Evolutionary conservation across 2,797 vertebrate genomes (phyloP).

Genomic region (Channa striata): DNA sequence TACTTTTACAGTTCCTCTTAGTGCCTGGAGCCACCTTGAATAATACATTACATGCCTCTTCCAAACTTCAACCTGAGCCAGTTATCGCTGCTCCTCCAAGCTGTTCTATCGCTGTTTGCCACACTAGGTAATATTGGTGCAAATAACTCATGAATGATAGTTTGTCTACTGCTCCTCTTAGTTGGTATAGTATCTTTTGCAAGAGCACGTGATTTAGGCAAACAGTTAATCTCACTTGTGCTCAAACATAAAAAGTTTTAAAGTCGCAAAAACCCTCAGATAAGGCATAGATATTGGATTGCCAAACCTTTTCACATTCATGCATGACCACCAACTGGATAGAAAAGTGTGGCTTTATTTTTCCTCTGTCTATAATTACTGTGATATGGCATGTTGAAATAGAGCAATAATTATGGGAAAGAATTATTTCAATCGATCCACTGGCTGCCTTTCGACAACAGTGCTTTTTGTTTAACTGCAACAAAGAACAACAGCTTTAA

Average conservation of each 20-base stretch:
- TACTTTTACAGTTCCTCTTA: no score
- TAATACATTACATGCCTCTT: no score
- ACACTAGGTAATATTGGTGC: no score
- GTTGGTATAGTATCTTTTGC: no score
- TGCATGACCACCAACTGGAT: background rate
- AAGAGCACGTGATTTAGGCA: no score
- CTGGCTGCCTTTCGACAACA: slow-evolving; percentile 21
- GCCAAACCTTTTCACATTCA: slow-evolving; percentile 3
- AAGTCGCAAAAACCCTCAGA: background rate
- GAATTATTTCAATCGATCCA: slow-evolving; percentile 39
- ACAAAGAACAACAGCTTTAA: slow-evolving; percentile 57
- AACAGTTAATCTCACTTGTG: background rate
- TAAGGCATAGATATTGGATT: background rate
- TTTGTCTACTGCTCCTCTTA: no score
- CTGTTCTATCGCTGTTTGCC: no score
- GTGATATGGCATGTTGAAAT: slow-evolving; percentile 29
- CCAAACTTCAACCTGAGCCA: no score
- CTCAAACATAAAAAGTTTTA: slow-evolving; percentile 6
- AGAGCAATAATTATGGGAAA: slow-evolving; percentile 40
- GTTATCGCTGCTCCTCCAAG: no score
- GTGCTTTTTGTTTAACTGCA: slow-evolving; percentile 41
- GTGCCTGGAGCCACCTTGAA: no score
- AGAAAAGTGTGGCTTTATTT: slow-evolving; percentile 19
- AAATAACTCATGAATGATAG: no score
- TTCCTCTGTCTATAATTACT: slow-evolving; percentile 25